Base-by-base conservation (phyloP, 2,113 vertebrate genomes). In the Microcebus ravelobensis region DNA sequence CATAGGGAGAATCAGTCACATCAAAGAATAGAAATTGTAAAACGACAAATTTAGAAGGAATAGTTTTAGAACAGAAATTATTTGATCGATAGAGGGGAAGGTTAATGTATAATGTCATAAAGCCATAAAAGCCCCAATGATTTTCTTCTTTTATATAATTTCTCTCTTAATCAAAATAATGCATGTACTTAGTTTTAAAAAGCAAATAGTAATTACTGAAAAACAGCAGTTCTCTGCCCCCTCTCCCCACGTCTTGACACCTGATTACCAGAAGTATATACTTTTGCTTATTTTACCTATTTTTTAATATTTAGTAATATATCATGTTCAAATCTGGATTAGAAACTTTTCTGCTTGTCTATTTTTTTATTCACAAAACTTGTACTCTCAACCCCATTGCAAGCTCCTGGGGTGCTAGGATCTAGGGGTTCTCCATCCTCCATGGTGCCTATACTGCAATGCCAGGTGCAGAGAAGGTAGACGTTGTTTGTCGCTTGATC, bases 181-280 rank as follows among this genome's bases (percentile, higher is more conserved):
- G 31, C 18, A 80, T 88, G 4, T 20, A 61, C n/a, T 63, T 29
- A 65, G 27, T 73, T 76, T 97, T 3, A 92, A 91, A 85, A 85
- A 84, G 55, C 71, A 96, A 89, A 65, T 71, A 57, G 34, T 95
- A 92, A 86, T 91, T 95, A 80, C 20, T 79, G 31, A 90, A 89
- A 91, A 90, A 29, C 0, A 65, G 1, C 61, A 74, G 13, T 96
- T 92, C 20, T 73, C 50, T 90, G 34, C 13, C 17, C 14, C n/a
- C 7, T 9, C 2, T 85, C 34, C 7, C 17, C 21, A 73, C 5
- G 1, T 96, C 36, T 91, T 94, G 57, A 90, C 21, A 59, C 18
- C 27, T 97, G 70, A 82, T 55, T 55, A 42, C 11, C 42, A 39
- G 95, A 92, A 71, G 6, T 23, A 76, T 70, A 34, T 5, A 63